Conservation (phyloP, 2,113 vertebrate genomes). For the Formicarius rufipectus region DNA sequence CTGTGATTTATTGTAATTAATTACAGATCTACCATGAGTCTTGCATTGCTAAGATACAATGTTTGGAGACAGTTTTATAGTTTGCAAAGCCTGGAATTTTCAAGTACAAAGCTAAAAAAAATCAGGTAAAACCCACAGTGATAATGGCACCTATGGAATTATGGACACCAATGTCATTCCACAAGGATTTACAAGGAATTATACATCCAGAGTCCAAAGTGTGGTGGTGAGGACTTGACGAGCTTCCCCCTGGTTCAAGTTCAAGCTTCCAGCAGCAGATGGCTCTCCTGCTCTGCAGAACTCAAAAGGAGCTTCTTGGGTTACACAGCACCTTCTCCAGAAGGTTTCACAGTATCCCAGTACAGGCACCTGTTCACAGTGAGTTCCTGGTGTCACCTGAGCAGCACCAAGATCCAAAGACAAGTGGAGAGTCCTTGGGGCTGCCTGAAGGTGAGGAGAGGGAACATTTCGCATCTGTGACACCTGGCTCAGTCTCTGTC, state of each 20-base stretch:
- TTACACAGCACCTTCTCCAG: neutral
- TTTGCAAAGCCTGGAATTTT: neutral
- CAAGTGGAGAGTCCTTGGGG: neutral
- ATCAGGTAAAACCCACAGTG: neutral
- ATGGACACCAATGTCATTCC: neutral
- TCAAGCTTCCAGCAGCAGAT: neutral
- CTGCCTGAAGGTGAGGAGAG: accelerated
- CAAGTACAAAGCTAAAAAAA: neutral
- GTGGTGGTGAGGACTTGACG: neutral
- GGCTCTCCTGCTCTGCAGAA: neutral
- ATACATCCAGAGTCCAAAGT: neutral
- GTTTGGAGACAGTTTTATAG: neutral
- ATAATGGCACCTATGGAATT: neutral
- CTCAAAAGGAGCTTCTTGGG: neutral
- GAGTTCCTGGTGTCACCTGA: neutral
- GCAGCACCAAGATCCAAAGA: neutral
- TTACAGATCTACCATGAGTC: neutral
- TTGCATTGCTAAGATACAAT: neutral
- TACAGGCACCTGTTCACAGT: neutral
- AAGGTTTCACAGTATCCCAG: neutral
- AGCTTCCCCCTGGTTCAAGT: neutral
- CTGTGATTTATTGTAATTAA: neutral
- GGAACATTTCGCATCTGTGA: neutral
- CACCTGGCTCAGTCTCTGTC: neutral
- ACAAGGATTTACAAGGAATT: neutral